Conservation (phyloP, 1,140 invertebrate genomes). For the Caenorhabditis remanei region DNA sequence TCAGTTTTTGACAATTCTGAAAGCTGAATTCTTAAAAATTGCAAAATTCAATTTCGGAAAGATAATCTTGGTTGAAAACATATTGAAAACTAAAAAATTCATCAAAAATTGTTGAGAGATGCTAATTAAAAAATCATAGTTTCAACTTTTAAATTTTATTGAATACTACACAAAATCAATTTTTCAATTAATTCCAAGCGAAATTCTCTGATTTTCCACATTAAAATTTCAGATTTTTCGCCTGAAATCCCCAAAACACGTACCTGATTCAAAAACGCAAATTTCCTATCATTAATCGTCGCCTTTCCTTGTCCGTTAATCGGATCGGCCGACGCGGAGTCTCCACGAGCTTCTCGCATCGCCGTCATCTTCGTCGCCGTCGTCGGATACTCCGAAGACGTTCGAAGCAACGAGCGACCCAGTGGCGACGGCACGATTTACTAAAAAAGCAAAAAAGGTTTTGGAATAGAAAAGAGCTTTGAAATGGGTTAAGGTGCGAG, state of each 20-base stretch:
- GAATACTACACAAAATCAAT: no score
- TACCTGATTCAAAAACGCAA: constrained; percentile 47
- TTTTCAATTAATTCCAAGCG: no score
- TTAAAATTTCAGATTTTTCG: no score
- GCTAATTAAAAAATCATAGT: no score
- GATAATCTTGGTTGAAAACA: no score
- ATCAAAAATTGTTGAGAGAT: no score
- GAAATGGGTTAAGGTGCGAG: not conserved
- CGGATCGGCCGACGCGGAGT: constrained; percentile 41
- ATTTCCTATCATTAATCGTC: constrained; percentile 19
- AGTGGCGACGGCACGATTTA: constrained; percentile 25
- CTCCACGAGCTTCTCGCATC: constrained; percentile 17
- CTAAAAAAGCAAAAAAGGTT: not conserved
- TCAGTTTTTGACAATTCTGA: no score
- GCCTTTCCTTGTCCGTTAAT: not conserved
- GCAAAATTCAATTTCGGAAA: no score
- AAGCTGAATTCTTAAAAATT: no score
- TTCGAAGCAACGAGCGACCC: not conserved
- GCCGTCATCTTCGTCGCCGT: constrained; percentile 21
- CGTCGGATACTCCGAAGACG: constrained; percentile 16
- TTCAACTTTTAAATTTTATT: no score
- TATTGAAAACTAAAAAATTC: no score
- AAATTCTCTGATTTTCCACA: no score
- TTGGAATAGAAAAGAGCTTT: not conserved
- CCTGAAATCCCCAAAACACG: not conserved